Evolutionary conservation across 2,113 vertebrate genomes (phyloP), one percentile per base, ranked within the genome.

Genomic region (Entelurus aequoreus): DNA sequence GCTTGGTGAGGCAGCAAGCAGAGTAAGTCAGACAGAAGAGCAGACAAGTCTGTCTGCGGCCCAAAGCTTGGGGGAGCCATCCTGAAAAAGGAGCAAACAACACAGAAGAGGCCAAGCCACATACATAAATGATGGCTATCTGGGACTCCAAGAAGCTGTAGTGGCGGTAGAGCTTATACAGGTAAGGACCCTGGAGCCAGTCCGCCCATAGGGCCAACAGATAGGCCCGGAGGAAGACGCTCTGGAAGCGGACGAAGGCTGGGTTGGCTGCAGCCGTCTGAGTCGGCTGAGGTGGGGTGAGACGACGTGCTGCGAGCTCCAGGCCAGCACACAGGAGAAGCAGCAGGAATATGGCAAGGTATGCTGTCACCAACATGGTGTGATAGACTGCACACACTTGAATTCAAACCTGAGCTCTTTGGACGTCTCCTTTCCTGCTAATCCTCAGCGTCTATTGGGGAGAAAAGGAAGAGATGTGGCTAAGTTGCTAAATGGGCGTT

Each of bases 171-270:
- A 97, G 92, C 78, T 96, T 95, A 82, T 97, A 97, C 54, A 97
- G 92, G 79, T 95, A 97, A 11, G 95, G 95, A 1, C 94, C 95
- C 80, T 97, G 95, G 40, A 97, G 89, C 95, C 94, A 96, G 84
- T 96, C 94, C 5, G 94, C 92, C 55, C 93, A 94, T 76, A 97
- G 83, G 1, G 94, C 95, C 74, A 93, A 75, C 47, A 96, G 91
- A 75, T 97, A 97, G 36, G 91, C 92, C 28, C 87, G 87, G 64
- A 93, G 92, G 65, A 94, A 97, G 54, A 91, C 81, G 3, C 72
- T 77, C 65, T 96, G 95, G 79, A 96, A 96, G 15, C 76, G 79
- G 19, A 90, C 86, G 77, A 95, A 97, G 5, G 89, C 92, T 0
- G 94, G 95, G 82, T 96, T 96, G 79, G 91, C 85, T 16, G 85